Percentiles rank a stretch among this genome's conserved stretches.
Evolutionary conservation across 2,113 vertebrate species (phyloP).

Genomic region (Nibea coibor): DNA sequence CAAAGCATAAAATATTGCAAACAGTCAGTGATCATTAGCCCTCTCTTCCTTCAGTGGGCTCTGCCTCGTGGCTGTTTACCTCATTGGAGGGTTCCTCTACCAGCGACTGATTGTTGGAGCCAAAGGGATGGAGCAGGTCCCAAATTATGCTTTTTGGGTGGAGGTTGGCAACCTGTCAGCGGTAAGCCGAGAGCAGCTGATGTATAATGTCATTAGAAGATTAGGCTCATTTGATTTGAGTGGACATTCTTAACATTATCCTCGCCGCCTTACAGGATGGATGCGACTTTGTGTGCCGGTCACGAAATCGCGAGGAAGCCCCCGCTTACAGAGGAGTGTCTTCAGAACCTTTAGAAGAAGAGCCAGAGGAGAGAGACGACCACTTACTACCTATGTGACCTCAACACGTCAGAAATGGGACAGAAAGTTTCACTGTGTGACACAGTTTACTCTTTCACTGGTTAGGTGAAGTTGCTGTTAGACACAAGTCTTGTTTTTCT

Average conservation of each 20-base stretch:
- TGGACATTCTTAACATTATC: background rate
- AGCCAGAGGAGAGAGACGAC: constrained; percentile 95
- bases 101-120: constrained; percentile 94
- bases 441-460: constrained; percentile 50
- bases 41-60: constrained; percentile 80
- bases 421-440: constrained; percentile 54
- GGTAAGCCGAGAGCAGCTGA: constrained; percentile 80
- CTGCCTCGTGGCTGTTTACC: constrained; percentile 88
- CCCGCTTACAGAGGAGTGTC: constrained; percentile 89
- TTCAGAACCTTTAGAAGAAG: constrained; percentile 90
- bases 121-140: constrained; percentile 97
- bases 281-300: constrained; percentile 96
- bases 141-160: constrained; percentile 94
- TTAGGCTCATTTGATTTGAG: background rate
- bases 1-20: background rate
- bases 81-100: constrained; percentile 94
- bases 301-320: constrained; percentile 83
- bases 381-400: constrained; percentile 95
- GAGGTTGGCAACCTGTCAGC: constrained; percentile 94
- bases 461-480: constrained; percentile 55
- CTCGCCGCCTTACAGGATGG: constrained; percentile 87
- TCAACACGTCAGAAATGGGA: constrained; percentile 28
- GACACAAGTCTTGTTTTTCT: constrained; percentile 56
- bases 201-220: background rate
- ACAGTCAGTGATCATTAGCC: background rate